Evolutionary conservation across 1,140 invertebrate species (phyloP), one percentile per base, ranked within the genome.

Genomic region (Ladona fulva): DNA sequence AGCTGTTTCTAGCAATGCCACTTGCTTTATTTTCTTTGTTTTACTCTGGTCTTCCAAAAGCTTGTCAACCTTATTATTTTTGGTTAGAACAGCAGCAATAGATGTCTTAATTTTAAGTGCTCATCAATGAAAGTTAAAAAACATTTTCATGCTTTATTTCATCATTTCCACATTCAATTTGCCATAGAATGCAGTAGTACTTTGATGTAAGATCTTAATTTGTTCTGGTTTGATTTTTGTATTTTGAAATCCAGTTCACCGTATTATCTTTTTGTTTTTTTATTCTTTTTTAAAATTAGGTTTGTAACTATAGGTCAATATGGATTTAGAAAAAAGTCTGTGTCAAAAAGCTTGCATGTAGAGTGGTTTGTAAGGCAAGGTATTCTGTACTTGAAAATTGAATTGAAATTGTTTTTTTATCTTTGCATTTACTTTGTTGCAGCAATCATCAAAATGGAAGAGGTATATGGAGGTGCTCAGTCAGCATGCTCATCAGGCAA

Each of bases 401-500:
- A 10, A 11, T 74, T 24, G n/a, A 24, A 8, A 8, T 74, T 76
- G 24, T 5, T 25, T 76, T 74, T 25, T 76, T 7, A n/a, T 24
- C 25, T n/a, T 22, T 25, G 75, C 78, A 24, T 75, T 29, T 74
- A 25, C 24, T 52, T n/a, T 77, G 25, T 37, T 22, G 37, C 24
- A 44, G 37, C n/a, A 7, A 19, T 52, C 24, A 16, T 77, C 25
- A 78, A n/a, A 19, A 77, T 79, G 16, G 44, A 25, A 44, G 14
- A 76, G 75, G 74, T 59, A 19, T 74, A 74, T 25, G 24, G 52
- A 14, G 42, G 76, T 66, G 74, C 73, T 14, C 44, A 52, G 44
- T 76, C 25, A 42, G 8, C 73, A 77, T 76, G 78, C 24, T 44
- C 78, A 24, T 74, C 44, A 8, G 37, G 76, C 24, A 74, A 74